Conservation (phyloP, 2,797 vertebrate species). For the Sphenodon punctatus region DNA sequence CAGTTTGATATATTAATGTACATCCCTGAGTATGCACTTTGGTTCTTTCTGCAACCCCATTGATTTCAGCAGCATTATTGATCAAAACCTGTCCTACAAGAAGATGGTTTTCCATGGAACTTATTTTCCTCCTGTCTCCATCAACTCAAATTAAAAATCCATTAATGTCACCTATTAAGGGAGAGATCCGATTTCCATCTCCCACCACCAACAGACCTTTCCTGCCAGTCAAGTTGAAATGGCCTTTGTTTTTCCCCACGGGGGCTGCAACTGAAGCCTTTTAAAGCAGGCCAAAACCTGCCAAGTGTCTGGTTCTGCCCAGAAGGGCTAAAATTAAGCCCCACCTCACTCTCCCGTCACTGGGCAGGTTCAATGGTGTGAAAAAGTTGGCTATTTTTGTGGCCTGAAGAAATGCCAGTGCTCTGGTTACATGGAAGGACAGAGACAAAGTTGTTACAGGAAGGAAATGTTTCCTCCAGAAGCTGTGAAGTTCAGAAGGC, state of each 20-base stretch:
- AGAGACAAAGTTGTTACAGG: not conserved
- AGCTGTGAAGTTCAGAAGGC: not conserved
- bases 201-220: not conserved
- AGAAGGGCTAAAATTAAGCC: too few relatives aligned
- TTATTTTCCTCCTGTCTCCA: not conserved
- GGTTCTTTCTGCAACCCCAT: too few relatives aligned
- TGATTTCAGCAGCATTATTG: too few relatives aligned
- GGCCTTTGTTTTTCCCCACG: fast-evolving
- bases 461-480: not conserved
- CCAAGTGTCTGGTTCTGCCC: too few relatives aligned
- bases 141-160: not conserved
- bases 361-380: not conserved
- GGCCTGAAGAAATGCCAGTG: not conserved
- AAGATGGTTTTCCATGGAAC: too few relatives aligned
- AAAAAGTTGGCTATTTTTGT: not conserved
- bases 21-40: too few relatives aligned
- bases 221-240: fast-evolving
- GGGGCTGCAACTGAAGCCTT: not conserved
- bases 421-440: not conserved
- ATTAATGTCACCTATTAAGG: not conserved
- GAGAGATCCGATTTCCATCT: not conserved
- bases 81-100: too few relatives aligned
- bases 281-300: not conserved
- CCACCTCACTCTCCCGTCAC: not conserved
- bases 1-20: too few relatives aligned